Evolutionary conservation across 2,797 vertebrate genomes (phyloP), one percentile per base, ranked within the genome.

Genomic region (Premnoplex brunnescens): DNA sequence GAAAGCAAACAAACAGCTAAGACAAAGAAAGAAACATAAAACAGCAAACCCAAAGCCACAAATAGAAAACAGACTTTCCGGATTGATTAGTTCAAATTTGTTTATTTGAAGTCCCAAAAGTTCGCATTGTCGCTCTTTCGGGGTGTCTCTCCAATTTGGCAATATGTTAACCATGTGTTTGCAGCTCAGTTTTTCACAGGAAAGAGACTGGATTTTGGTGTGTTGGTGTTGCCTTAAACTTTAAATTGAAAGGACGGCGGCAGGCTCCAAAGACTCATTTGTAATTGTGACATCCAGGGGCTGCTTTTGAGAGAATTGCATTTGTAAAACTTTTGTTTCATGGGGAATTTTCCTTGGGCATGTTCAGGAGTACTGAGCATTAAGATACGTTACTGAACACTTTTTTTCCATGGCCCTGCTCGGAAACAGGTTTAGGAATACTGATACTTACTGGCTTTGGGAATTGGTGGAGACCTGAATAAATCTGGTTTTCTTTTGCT

Each of bases 1-100:
- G 89, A 95, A 95, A 96, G 90, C 80, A 96, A 96, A 94, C 94
- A 95, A 96, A 95, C 94, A 95, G 91, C n/a, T 1, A 91, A 95
- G 94, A 78, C 90, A 80, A 83, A 84, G 74, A 92, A 92, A 95
- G 92, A 67, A 93, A 94, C 91, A 85, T 94, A 72, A 95, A 94
- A 44, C 92, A 82, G 71, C 72, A 67, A 94, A 43, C 52, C 41
- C 77, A 41, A 96, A 97, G 85, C 96, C 94, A 48, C 96, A 96
- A 96, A 96, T 79, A 91, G 71, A 85, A 93, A 95, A 85, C 96
- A 97, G 94, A 74, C 90, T 82, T 77, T 80, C 52, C 93, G 85
- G 80, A 90, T 64, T 93, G 91, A 96, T 96, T 87, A 68, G 93
- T 68, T 96, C 37, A 51, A 54, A 88, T 93, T 93, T 94, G 89